phyloP scores from a whole-genome alignment of 2,888 invertebrate species.

The Chalcis sispes region DNA sequence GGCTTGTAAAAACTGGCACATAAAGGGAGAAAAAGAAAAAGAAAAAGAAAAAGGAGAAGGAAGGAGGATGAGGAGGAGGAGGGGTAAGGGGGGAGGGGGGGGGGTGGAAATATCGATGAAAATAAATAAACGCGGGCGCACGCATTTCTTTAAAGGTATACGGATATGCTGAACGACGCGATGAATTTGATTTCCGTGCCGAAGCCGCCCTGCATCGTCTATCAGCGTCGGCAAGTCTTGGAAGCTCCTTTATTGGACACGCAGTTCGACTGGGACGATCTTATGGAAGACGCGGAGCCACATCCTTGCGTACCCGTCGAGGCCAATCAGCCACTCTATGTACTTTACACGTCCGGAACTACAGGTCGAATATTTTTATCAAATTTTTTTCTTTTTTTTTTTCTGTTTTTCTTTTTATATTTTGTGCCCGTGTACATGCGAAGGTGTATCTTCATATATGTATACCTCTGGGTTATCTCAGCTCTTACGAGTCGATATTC shows the following conservation, averaged over 20 bases:
- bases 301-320: conserved; percentile 90
- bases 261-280: conserved; percentile 89
- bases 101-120: too few relatives aligned
- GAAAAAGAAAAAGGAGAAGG: neutral
- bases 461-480: too few relatives aligned
- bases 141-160: conserved; percentile 78
- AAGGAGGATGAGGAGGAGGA: too few relatives aligned
- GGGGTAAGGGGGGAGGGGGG: too few relatives aligned
- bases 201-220: conserved; percentile 90
- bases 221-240: conserved; percentile 84
- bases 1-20: neutral
- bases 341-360: conserved; percentile 95
- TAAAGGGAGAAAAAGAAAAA: neutral
- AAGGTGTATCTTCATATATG: too few relatives aligned
- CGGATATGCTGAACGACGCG: conserved; percentile 89
- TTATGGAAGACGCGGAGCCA: conserved; percentile 81
- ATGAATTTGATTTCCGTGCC: conserved; percentile 82
- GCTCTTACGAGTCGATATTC: too few relatives aligned
- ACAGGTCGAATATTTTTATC: conserved; percentile 79
- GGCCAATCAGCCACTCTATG: conserved; percentile 93
- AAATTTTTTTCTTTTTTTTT: neutral
- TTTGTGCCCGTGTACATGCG: too few relatives aligned
- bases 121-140: neutral
- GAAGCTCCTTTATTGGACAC: conserved; percentile 80
- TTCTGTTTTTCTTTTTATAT: neutral